Base-by-base conservation (phyloP, 2,113 vertebrate genomes). In the Okapia johnstoni region DNA sequence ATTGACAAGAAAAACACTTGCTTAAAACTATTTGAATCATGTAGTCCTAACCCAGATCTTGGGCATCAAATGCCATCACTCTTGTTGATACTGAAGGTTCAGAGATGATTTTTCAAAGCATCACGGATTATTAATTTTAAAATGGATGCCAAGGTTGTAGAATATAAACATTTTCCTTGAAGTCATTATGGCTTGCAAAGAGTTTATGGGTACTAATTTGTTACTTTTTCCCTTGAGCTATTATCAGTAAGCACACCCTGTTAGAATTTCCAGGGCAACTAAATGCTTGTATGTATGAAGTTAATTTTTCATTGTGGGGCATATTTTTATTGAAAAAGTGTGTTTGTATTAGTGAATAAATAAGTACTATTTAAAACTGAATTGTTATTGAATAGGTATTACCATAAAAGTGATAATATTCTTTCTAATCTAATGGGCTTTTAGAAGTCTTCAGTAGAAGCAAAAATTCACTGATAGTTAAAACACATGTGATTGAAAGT, bases 161-260 rank as follows among this genome's bases (percentile, higher is more conserved):
- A 95, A 92, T 81, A 48, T 76, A 93, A 94, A 89, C 88, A 63
- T 63, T 96, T 97, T 89, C 77, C 79, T 26, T 96, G 40, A 98
- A 88, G 28, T 87, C 80, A 15, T 88, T 88, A 63, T 85, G n/a
- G 33, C n/a, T 92, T 80, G 85, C 43, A 97, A 85, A 36, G 57
- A 40, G 46, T 89, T 96, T 43, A 79, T 79, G 84, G 25, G 33
- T 21, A n/a, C 57, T 66, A 90, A 91, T 48, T 61, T 83, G 46
- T 54, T 19, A 2, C 21, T 48, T 63, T 60, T 60, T 52, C 57
- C 80, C n/a, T 79, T 90, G 61, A 58, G 15, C 57, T 63, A 1
- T 90, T 43, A 48, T 43, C 55, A 83, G 25, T 52, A 85, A 91
- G 54, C 40, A 90, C 23, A 86, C 57, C n/a, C 66, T 90, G 30